A percentile compares a stretch with the other conserved stretches of the same genome.
Evolutionary conservation across 2,797 vertebrate genomes (phyloP).

Genomic region (Pangasius krempfi): DNA sequence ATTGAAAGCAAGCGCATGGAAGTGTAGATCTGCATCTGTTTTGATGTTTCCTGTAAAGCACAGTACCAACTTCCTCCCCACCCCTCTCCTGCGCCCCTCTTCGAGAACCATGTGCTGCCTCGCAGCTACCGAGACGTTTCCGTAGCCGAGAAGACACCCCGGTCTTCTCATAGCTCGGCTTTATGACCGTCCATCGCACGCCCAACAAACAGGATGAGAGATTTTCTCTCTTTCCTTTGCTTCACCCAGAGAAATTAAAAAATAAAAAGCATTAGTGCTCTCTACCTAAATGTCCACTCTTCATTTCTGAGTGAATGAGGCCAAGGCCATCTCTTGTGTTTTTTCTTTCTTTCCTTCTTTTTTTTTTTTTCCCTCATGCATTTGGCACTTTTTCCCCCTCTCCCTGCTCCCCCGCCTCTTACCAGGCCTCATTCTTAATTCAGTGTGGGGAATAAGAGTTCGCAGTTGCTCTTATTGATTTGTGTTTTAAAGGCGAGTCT

Average conservation of each 20-base stretch:
- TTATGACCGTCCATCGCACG: not conserved
- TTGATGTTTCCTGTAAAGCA: slow-evolving; percentile 35
- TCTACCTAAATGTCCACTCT: slow-evolving; percentile 17
- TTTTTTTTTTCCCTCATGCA: not conserved
- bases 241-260: not conserved
- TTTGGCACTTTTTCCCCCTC: not conserved
- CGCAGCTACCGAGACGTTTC: not conserved
- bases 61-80: slow-evolving; percentile 37
- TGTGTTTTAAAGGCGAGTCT: slow-evolving; percentile 38
- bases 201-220: not conserved
- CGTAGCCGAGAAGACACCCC: not conserved
- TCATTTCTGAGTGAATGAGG: slow-evolving; percentile 34
- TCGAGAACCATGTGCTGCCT: not conserved
- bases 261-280: slow-evolving; percentile 4
- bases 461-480: slow-evolving; percentile 43
- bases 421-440: slow-evolving; percentile 32
- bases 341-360: not conserved
- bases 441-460: slow-evolving; percentile 32
- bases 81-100: not conserved
- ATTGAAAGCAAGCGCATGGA: not conserved
- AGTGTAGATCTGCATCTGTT: slow-evolving; percentile 38
- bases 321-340: not conserved
- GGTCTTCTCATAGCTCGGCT: not conserved
- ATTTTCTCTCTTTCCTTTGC: not conserved
- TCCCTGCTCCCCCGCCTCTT: not conserved